Evolutionary conservation across 2,113 vertebrate genomes (phyloP).

Genomic region (Myxocyprinus asiaticus): DNA sequence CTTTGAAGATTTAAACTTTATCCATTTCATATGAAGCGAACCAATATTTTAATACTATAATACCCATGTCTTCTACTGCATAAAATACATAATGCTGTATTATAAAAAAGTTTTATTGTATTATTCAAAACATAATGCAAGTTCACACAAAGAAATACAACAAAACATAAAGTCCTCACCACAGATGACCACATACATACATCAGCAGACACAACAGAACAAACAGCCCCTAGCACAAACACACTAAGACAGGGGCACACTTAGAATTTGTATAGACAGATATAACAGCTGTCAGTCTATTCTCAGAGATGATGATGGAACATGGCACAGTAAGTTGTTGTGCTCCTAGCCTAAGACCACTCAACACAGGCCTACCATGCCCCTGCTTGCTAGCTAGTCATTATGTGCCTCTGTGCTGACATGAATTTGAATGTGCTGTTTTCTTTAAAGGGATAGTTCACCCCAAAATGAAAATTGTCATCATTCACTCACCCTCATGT

Average conservation of each 20-base stretch:
- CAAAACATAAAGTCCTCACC: not conserved
- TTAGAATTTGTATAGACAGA: not conserved
- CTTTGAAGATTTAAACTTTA: too few relatives aligned
- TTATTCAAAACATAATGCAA: too few relatives aligned
- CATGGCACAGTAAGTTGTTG: not conserved
- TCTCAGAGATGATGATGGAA: conserved; percentile 6
- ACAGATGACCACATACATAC: conserved; percentile 17
- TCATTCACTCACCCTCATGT: too few relatives aligned
- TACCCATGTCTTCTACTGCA: too few relatives aligned
- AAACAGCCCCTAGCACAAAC: not conserved
- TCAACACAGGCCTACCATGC: conserved; percentile 1
- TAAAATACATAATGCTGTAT: too few relatives aligned
- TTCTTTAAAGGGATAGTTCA: too few relatives aligned
- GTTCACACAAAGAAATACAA: too few relatives aligned
- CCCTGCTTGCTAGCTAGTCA: not conserved
- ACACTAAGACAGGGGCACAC: not conserved
- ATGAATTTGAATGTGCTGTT: conserved; percentile 6
- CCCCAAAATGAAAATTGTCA: too few relatives aligned
- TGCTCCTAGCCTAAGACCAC: not conserved
- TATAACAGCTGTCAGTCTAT: conserved; percentile 23
- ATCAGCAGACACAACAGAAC: not conserved
- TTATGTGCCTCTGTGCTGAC: conserved; percentile 23
- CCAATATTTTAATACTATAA: too few relatives aligned
- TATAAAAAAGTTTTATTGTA: too few relatives aligned
- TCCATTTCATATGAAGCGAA: too few relatives aligned